phyloP scores from a whole-genome alignment of 2,113 vertebrate genomes.

The Callipepla squamata region DNA sequence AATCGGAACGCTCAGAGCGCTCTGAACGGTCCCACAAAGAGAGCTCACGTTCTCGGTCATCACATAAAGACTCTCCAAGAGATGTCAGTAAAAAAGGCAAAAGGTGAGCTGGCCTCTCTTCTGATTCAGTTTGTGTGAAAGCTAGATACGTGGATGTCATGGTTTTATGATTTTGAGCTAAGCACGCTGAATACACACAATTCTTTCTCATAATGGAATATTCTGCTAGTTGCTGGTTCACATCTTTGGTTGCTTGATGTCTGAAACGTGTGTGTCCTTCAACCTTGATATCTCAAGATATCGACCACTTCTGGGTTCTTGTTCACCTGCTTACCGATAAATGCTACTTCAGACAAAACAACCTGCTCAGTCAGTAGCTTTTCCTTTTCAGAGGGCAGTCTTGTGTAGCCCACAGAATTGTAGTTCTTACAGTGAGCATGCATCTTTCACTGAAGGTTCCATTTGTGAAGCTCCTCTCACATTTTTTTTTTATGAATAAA shows the following conservation, averaged over 20 bases:
- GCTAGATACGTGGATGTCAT: neutral
- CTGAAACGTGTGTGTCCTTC: neutral
- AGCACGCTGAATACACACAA: fast-evolving
- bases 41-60: slow-evolving; percentile 86
- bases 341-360: neutral
- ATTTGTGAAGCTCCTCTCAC: neutral
- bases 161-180: neutral
- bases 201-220: neutral
- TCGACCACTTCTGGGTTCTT: neutral
- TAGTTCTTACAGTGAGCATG: neutral
- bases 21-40: slow-evolving; percentile 95
- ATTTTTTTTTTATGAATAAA: neutral
- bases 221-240: fast-evolving
- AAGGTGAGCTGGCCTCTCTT: slow-evolving; percentile 79
- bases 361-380: neutral
- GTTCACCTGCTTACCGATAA: neutral
- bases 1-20: slow-evolving; percentile 89
- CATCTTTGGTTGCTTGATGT: neutral
- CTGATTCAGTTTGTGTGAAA: neutral
- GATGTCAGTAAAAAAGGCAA: slow-evolving; percentile 93
- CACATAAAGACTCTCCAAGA: slow-evolving; percentile 95
- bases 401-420: neutral
- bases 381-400: neutral
- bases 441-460: neutral
- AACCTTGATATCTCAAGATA: neutral